A percentile compares a stretch with the other conserved stretches of the same genome.
Conservation (phyloP, 2,113 vertebrate genomes). For the Neotoma lepida region DNA sequence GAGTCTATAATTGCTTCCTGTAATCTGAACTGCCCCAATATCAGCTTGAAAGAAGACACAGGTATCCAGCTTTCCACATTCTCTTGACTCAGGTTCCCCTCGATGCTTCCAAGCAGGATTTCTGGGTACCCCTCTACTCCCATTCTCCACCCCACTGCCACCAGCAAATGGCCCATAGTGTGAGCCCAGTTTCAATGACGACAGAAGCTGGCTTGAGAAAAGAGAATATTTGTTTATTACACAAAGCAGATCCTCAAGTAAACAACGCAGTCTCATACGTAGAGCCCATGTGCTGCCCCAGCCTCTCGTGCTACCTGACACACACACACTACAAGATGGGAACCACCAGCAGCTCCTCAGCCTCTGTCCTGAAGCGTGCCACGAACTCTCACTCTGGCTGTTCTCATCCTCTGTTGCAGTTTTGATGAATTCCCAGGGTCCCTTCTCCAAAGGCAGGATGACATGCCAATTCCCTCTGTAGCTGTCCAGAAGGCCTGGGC, state of each 20-base stretch:
- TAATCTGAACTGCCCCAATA: background rate
- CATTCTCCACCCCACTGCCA: background rate
- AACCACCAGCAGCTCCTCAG: background rate
- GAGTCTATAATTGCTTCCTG: background rate
- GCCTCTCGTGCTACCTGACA: background rate
- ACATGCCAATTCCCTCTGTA: background rate
- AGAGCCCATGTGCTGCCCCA: background rate
- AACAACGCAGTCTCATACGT: background rate
- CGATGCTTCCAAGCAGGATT: background rate
- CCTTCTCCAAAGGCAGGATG: background rate
- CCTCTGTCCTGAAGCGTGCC: background rate
- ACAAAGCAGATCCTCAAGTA: background rate
- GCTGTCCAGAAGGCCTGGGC: background rate
- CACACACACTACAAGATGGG: background rate
- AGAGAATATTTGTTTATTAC: background rate
- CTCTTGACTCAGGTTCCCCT: background rate
- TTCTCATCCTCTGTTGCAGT: background rate
- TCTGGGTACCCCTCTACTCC: background rate
- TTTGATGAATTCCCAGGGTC: background rate
- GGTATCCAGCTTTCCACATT: background rate
- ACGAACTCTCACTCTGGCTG: background rate
- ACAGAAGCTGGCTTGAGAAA: background rate
- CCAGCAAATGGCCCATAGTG: background rate
- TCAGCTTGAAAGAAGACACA: background rate
- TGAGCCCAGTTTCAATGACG: background rate